A percentile compares a stretch with the other conserved stretches of the same genome.
Evolutionary conservation across 2,888 invertebrate genomes (phyloP).

Genomic region (Tuta absoluta): DNA sequence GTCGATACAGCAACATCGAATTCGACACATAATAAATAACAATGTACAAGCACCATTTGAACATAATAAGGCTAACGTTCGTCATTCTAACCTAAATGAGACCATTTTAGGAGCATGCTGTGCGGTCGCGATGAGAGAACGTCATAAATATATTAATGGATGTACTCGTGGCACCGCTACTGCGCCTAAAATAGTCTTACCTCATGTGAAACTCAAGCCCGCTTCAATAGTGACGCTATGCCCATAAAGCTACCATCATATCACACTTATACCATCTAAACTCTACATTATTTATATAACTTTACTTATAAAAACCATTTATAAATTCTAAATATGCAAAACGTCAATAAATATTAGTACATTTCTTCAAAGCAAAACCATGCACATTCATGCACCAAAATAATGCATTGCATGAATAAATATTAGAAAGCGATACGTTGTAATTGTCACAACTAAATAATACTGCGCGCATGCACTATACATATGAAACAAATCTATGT

Average conservation of each 20-base stretch:
- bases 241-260: slow-evolving; percentile 42
- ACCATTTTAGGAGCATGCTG: slow-evolving; percentile 29
- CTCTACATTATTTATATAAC: slow-evolving; percentile 15
- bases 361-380: slow-evolving; percentile 33
- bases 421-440: slow-evolving; percentile 50
- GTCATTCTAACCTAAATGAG: slow-evolving; percentile 29
- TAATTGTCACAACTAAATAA: slow-evolving; percentile 51
- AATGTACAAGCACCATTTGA: slow-evolving; percentile 29
- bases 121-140: slow-evolving; percentile 24
- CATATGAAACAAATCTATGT: slow-evolving; percentile 57
- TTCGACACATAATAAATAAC: slow-evolving; percentile 15
- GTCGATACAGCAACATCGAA: neutral
- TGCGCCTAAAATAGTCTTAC: slow-evolving; percentile 41
- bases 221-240: slow-evolving; percentile 38
- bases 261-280: slow-evolving; percentile 37
- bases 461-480: slow-evolving; percentile 71
- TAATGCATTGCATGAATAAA: slow-evolving; percentile 38
- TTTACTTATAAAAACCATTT: slow-evolving; percentile 15
- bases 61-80: slow-evolving; percentile 25
- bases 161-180: slow-evolving; percentile 24
- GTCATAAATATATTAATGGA: slow-evolving; percentile 33
- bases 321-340: slow-evolving; percentile 25
- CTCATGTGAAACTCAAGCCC: slow-evolving; percentile 34
- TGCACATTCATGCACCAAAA: slow-evolving; percentile 35
- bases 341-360: slow-evolving; percentile 27